Conservation (phyloP, 2,113 vertebrate genomes). For the Crotalus helleri region DNA sequence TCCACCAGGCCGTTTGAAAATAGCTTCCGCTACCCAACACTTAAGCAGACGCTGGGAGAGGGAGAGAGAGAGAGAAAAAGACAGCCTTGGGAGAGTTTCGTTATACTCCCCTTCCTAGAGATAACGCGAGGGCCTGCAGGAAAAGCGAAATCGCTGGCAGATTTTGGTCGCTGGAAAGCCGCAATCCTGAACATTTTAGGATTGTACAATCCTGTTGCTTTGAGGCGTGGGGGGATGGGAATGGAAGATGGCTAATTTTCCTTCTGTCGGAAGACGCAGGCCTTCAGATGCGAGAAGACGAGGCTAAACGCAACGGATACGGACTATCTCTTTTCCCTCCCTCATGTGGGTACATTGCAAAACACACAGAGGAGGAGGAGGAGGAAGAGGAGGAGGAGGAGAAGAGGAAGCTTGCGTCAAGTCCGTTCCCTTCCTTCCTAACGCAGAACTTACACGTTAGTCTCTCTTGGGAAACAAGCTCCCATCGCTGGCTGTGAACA, state of each 20-base stretch:
- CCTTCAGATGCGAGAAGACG: background rate
- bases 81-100: background rate
- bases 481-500: background rate
- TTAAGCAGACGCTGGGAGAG: background rate
- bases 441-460: background rate
- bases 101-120: background rate
- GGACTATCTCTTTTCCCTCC: too few species aligned
- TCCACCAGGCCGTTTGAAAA: background rate
- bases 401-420: too few species aligned
- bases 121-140: background rate
- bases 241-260: background rate
- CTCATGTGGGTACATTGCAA: background rate
- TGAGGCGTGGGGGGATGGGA: background rate
- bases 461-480: background rate
- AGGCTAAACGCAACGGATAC: background rate
- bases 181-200: background rate
- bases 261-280: background rate
- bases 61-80: fast-evolving
- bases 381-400: too few species aligned
- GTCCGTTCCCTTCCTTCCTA: background rate
- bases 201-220: too few species aligned
- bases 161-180: background rate
- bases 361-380: background rate
- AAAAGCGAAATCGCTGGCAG: background rate
- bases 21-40: background rate